phyloP scores from a whole-genome alignment of 1,140 invertebrate species.

The Micrasema longulum region DNA sequence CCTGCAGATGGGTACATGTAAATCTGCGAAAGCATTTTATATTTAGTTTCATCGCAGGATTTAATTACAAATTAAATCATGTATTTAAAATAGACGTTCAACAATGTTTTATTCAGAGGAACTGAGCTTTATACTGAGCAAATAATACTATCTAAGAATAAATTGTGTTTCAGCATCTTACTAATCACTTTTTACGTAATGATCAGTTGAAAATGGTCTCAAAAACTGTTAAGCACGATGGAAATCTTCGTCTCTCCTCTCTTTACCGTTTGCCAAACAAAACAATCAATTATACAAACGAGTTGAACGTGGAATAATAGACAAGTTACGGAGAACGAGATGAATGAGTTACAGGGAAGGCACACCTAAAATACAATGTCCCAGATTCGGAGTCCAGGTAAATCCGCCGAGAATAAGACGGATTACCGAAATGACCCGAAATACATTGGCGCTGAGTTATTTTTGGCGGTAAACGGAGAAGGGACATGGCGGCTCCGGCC shows the following conservation, averaged over 20 bases:
- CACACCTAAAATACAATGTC: slow-evolving; percentile 19
- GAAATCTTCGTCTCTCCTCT: not conserved
- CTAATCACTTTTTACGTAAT: not conserved
- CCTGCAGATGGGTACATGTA: too few relatives aligned
- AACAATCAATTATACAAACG: slow-evolving; percentile 23
- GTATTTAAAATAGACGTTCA: too few relatives aligned
- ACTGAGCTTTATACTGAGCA: too few relatives aligned
- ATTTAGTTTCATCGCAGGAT: too few relatives aligned
- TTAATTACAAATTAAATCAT: too few relatives aligned
- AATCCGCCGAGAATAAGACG: slow-evolving; percentile 13
- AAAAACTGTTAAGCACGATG: too few relatives aligned
- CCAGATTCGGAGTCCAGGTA: slow-evolving; percentile 23
- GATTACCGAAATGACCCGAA: slow-evolving; percentile 32
- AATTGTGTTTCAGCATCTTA: too few relatives aligned
- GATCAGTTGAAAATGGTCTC: not conserved
- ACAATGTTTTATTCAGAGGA: too few relatives aligned
- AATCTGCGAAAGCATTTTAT: too few relatives aligned
- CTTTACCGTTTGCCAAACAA: not conserved
- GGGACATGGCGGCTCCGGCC: not conserved
- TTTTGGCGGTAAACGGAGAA: slow-evolving; percentile 26
- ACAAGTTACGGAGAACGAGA: not conserved
- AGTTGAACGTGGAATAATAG: slow-evolving; percentile 6
- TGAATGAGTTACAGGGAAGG: slow-evolving; percentile 4
- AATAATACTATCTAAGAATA: too few relatives aligned
- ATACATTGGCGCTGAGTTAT: slow-evolving; percentile 21